Percentiles rank a stretch among this genome's conserved stretches.
Conservation (phyloP, 23 tunicate genomes). For the Trididemnum clinides region DNA sequence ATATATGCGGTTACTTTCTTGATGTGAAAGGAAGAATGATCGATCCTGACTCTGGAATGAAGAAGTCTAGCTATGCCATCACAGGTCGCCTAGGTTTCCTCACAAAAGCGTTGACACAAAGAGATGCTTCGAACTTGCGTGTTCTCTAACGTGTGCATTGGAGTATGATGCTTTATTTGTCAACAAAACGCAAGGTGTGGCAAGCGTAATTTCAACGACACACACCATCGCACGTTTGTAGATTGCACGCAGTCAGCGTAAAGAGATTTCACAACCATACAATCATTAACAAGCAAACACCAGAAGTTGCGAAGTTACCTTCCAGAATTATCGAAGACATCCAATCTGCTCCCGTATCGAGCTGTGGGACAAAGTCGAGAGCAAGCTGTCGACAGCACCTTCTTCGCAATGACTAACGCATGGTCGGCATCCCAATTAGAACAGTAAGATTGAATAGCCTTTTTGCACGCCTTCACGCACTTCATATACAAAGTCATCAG, state of each 20-base stretch:
- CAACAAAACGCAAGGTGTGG: too few relatives aligned
- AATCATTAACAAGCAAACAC: background rate
- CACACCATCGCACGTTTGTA: too few relatives aligned
- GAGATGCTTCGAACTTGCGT: too few relatives aligned
- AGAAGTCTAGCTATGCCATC: too few relatives aligned
- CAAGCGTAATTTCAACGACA: too few relatives aligned
- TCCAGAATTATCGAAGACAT: constrained; percentile 26
- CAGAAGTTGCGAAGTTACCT: background rate
- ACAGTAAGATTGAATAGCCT: constrained; percentile 27
- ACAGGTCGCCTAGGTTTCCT: too few relatives aligned
- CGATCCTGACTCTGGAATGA: too few relatives aligned
- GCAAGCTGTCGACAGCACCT: background rate
- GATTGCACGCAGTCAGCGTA: too few relatives aligned
- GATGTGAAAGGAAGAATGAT: constrained; percentile 14
- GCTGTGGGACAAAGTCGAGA: background rate
- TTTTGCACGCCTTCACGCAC: constrained; percentile 39
- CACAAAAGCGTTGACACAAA: too few relatives aligned
- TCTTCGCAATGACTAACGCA: constrained; percentile 1
- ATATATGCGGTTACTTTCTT: constrained; percentile 10
- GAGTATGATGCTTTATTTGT: too few relatives aligned
- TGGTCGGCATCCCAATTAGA: background rate
- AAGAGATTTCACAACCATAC: too few relatives aligned
- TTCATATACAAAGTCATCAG: constrained; percentile 25
- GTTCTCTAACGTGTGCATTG: too few relatives aligned
- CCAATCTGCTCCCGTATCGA: background rate